These are phyloP conservation scores for Lasius fuliginosus DNA, from an alignment of 2,888 invertebrate genomes.

Conservation along the genomic window DNA sequence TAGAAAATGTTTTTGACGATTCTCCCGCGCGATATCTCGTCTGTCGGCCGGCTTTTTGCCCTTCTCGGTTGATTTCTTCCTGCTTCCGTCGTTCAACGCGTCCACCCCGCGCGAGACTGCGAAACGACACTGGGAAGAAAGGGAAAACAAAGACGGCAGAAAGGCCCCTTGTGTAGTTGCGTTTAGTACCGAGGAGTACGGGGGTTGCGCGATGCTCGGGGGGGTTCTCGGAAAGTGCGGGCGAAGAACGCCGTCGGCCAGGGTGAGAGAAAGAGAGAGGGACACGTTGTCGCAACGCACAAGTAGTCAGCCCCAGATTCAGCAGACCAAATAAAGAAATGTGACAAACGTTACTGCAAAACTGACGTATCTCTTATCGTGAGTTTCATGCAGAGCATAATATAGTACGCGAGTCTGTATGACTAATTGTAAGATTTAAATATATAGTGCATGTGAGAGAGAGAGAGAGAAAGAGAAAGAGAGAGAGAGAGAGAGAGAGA, in stretches of 20 bases:
- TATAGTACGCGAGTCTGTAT: neutral
- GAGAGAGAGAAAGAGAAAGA: no score
- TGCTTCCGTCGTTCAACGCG: conserved; percentile 75
- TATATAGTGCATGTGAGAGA: no score
- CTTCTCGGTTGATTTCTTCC: conserved; percentile 64
- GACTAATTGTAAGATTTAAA: neutral
- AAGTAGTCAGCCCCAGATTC: conserved; percentile 56
- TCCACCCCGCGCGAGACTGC: conserved; percentile 76
- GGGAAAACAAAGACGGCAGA: conserved; percentile 85
- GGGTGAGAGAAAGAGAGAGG: conserved; percentile 59
- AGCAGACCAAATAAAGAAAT: conserved; percentile 45
- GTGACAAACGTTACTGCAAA: neutral
- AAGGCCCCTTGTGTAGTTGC: conserved; percentile 83
- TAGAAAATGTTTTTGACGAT: conserved; percentile 26
- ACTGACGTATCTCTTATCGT: neutral
- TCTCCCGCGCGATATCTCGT: conserved; percentile 27
- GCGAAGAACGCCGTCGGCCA: conserved; percentile 59
- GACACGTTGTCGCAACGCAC: conserved; percentile 67
- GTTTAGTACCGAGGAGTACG: conserved; percentile 82
- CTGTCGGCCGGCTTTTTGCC: conserved; percentile 50
- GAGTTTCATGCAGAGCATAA: neutral
- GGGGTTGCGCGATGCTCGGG: conserved; percentile 79
- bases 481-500: no score
- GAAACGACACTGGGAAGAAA: conserved; percentile 85
- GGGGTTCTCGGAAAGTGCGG: conserved; percentile 74